Evolutionary conservation across 2,113 vertebrate species (phyloP).

Genomic region (Tauraco erythrolophus): DNA sequence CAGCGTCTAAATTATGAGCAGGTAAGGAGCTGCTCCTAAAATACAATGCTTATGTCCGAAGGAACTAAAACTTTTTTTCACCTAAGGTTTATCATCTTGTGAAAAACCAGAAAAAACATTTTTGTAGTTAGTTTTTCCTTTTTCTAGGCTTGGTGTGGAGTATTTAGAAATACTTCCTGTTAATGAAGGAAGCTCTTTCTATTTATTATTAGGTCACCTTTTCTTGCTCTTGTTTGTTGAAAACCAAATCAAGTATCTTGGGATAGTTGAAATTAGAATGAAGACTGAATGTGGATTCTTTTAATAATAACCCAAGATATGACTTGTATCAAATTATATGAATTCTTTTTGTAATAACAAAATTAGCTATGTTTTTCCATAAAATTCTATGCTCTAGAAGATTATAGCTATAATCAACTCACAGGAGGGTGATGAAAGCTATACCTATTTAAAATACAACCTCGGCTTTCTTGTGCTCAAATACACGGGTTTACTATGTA

Average conservation of each 20-base stretch:
- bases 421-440: too few species aligned
- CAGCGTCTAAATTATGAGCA: slow-evolving; percentile 98
- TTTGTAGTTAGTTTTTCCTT: background rate
- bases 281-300: background rate
- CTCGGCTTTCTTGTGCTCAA: too few species aligned
- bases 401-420: too few species aligned
- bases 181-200: background rate
- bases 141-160: background rate
- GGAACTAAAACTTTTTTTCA: background rate
- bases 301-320: too few species aligned
- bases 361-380: too few species aligned
- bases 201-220: background rate
- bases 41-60: background rate
- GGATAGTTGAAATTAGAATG: background rate
- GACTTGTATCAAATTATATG: too few species aligned
- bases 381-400: too few species aligned
- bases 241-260: background rate
- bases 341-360: too few species aligned
- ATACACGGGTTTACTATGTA: too few species aligned
- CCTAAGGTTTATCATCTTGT: background rate
- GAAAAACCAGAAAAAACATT: background rate
- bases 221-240: background rate
- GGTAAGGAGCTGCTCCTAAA: slow-evolving; percentile 79
- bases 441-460: too few species aligned
- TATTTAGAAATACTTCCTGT: background rate